Evolutionary conservation across 2,797 vertebrate genomes (phyloP), one percentile per base, ranked within the genome.

Genomic region (Megaceryle alcyon): DNA sequence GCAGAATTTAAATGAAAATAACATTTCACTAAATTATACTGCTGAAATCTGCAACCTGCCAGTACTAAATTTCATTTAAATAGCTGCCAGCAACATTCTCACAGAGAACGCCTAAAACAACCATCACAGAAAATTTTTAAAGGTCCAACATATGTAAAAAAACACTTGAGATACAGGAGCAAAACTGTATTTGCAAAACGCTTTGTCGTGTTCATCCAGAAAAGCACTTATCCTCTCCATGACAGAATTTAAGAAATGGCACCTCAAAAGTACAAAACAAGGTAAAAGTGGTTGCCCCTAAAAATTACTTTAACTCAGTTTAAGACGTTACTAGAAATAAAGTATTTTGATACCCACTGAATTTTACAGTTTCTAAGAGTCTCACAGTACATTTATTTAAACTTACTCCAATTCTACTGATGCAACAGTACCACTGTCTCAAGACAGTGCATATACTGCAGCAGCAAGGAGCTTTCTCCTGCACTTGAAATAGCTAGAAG

Each of bases 261-360:
- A 61, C 31, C 22, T 14, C 10, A 4, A 18, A 59, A 76, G 44
- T 19, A 92, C 7, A 18, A 75, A 85, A 33, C 29, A 57, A 56
- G 0, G 0, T 33, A 33, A 35, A 35, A 43, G 8, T 25, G 66
- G 70, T 63, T 13, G 29, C 1, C 31, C 22, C 19, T 41, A 20
- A 71, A 83, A 83, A 64, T 16, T 60, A 77, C 26, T 51, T 60
- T 29, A 72, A 57, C 7, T n/a, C 57, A 75, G 10, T 53, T 82
- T 66, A 87, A 15, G 56, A 78, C 9, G 51, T 76, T 12, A 51
- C 65, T 29, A 53, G 16, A 65, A 94, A 22, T 46, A 14, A 46
- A 21, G 6, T 46, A 48, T 14, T 70, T 56, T 54, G 53, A 21
- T 90, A 56, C 4, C 14, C 17, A 70, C 37, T 73, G 28, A 31